A percentile compares a stretch with the other conserved stretches of the same genome.
Evolutionary conservation across 1,140 invertebrate species (phyloP).

Genomic region (Stenopsyche tienmushanensis): DNA sequence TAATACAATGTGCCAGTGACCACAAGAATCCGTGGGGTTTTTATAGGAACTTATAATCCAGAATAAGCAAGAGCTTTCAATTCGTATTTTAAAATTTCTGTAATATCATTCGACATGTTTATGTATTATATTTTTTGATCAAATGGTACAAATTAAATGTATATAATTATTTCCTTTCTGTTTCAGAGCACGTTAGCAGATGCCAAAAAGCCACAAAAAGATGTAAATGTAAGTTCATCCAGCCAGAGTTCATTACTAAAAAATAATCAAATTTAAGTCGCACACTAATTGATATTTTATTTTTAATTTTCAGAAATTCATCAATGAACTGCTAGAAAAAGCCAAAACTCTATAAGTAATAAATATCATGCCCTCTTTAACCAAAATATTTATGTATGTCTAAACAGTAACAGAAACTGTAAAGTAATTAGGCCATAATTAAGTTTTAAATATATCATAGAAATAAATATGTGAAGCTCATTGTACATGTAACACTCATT

Average conservation of each 20-base stretch:
- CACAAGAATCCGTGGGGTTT: too few relatives aligned
- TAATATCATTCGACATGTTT: too few relatives aligned
- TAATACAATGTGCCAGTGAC: too few relatives aligned
- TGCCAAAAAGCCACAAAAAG: constrained; percentile 80
- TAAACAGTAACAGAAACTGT: constrained; percentile 26
- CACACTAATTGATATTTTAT: constrained; percentile 15
- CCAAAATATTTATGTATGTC: constrained; percentile 38
- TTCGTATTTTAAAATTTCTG: too few relatives aligned
- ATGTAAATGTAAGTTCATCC: constrained; percentile 78
- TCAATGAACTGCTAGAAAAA: constrained; percentile 83
- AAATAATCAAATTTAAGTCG: constrained; percentile 4
- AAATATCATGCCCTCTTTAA: constrained; percentile 25
- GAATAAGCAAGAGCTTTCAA: too few relatives aligned
- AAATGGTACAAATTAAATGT: too few relatives aligned
- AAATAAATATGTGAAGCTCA: constrained; percentile 4
- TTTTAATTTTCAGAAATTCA: constrained; percentile 75
- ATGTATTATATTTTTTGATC: constrained; percentile 26
- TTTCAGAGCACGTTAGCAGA: constrained; percentile 73
- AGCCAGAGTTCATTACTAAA: too few relatives aligned
- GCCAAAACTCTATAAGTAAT: constrained; percentile 74
- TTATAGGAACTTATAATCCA: too few relatives aligned
- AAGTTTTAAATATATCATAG: constrained; percentile 30
- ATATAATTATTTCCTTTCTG: constrained; percentile 35
- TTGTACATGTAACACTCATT: not conserved
- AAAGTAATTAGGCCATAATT: constrained; percentile 40